Evolutionary conservation across 2,113 vertebrate species (phyloP), one percentile per base, ranked within the genome.

Genomic region (Erythrolamprus reginae): DNA sequence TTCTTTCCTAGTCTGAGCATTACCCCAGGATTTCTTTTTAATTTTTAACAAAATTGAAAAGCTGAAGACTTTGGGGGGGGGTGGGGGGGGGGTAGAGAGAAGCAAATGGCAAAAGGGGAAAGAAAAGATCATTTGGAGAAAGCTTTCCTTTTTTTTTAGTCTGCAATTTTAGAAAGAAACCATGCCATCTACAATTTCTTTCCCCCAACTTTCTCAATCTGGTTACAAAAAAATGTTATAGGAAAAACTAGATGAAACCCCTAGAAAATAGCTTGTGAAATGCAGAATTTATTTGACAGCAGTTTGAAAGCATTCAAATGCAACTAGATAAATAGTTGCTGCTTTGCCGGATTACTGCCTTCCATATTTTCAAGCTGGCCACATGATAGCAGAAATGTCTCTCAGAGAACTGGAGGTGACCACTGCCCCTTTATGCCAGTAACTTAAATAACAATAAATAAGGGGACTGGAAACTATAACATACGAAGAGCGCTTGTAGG

Each of bases 1-100:
- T 84, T 56, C 89, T 89, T 89, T 84, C 82, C 28, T 89, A 58
- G 82, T 84, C 89, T 84, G 52, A 48, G 53, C 21, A 47, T 84
- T 84, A 21, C 26, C 65, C 23, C 9, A 13, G 33, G n/a, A 77
- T 77, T 77, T 77, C 17, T 42, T 38, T 58, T 45, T 45, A 26
- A 38, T 70, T 77, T 77, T 77, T 21, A 89, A 82, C 3, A 42
- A 26, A 51, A 48, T 13, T 4, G 58, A 24, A 70, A 89, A 89
- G 10, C 24, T 56, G 42, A 47, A 84, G 26, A 45, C 45, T 45
- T 45, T 45, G n/a, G n/a, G n/a, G n/a, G n/a, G n/a, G n/a, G n/a
- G n/a, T n/a, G n/a, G n/a, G n/a, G n/a, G n/a, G n/a, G n/a, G n/a
- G n/a, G n/a, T 45, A 45, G 15, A 3, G 51, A 65, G n/a, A 77